These are phyloP conservation scores for Zaprionus capensis DNA, from an alignment of 1,140 invertebrate genomes.

Conservation along the genomic window DNA sequence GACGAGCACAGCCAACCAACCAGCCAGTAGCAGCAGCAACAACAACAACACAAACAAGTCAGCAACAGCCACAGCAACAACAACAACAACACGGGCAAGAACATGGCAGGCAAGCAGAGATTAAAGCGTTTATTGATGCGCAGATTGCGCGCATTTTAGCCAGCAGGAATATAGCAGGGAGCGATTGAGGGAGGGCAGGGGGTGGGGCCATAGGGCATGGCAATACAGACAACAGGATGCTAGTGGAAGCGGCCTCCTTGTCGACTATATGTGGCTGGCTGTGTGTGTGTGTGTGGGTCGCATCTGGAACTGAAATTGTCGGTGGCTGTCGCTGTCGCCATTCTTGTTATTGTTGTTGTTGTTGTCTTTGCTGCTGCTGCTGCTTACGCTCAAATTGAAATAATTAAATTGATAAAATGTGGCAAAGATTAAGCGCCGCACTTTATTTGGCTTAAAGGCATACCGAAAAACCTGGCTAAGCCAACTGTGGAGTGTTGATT, in stretches of 20 bases:
- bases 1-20: constrained; percentile 27
- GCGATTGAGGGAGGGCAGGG: background rate
- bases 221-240: constrained; percentile 44
- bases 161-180: constrained; percentile 60
- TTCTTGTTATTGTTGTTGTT: constrained; percentile 18
- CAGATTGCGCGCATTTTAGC: constrained; percentile 82
- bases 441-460: constrained; percentile 82
- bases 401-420: constrained; percentile 83
- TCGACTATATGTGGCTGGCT: constrained; percentile 26
- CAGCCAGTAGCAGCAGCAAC: constrained; percentile 7
- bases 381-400: constrained; percentile 83
- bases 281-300: constrained; percentile 33
- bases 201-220: constrained; percentile 11
- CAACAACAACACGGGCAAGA: constrained; percentile 45
- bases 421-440: constrained; percentile 82
- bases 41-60: constrained; percentile 59
- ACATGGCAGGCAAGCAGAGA: constrained; percentile 73
- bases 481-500: constrained; percentile 82
- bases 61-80: constrained; percentile 58
- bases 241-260: constrained; percentile 44
- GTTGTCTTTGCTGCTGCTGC: constrained; percentile 53
- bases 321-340: constrained; percentile 57
- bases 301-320: constrained; percentile 69
- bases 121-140: constrained; percentile 83
- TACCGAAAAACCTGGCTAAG: constrained; percentile 59